phyloP scores from a whole-genome alignment of 1,140 invertebrate genomes.

The Drosophila sp. region DNA sequence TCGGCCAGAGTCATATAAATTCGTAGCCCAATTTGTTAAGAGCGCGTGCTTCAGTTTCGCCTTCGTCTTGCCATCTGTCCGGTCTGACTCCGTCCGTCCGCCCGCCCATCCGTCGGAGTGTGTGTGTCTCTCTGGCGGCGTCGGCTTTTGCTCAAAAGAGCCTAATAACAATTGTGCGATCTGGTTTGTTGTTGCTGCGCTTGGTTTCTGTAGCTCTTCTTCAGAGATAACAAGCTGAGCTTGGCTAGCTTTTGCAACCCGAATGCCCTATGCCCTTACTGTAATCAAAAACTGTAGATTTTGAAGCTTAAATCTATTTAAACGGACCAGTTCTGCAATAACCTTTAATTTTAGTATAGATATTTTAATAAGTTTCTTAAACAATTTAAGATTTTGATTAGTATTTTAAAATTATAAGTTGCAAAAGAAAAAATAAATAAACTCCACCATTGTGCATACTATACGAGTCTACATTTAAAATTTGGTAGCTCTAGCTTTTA shows the following conservation, averaged over 20 bases:
- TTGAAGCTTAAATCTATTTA: too few species aligned
- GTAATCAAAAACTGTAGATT: not conserved
- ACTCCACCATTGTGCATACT: too few species aligned
- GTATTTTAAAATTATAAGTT: too few species aligned
- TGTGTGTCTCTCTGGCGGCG: slow-evolving; percentile 17
- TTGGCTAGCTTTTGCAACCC: not conserved
- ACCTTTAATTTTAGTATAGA: too few species aligned
- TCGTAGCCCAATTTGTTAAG: slow-evolving; percentile 77
- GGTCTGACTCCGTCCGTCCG: slow-evolving; percentile 11
- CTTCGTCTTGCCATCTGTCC: slow-evolving; percentile 22
- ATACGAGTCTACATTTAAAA: too few species aligned
- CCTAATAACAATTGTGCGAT: slow-evolving; percentile 78
- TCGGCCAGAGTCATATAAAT: slow-evolving; percentile 55
- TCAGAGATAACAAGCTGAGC: slow-evolving; percentile 37
- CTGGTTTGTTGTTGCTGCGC: slow-evolving; percentile 49
- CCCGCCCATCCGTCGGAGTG: slow-evolving; percentile 16
- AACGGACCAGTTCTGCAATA: too few species aligned
- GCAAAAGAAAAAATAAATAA: too few species aligned
- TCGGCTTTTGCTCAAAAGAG: slow-evolving; percentile 74
- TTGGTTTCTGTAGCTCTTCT: slow-evolving; percentile 43
- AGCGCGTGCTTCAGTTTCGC: slow-evolving; percentile 75
- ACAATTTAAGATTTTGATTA: too few species aligned
- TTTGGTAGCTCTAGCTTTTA: too few species aligned
- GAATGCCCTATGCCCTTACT: slow-evolving; percentile 38
- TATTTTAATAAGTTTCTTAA: too few species aligned